Evolutionary conservation across 2,888 invertebrate genomes (phyloP).

Genomic region (Polyommatus iphigenia): DNA sequence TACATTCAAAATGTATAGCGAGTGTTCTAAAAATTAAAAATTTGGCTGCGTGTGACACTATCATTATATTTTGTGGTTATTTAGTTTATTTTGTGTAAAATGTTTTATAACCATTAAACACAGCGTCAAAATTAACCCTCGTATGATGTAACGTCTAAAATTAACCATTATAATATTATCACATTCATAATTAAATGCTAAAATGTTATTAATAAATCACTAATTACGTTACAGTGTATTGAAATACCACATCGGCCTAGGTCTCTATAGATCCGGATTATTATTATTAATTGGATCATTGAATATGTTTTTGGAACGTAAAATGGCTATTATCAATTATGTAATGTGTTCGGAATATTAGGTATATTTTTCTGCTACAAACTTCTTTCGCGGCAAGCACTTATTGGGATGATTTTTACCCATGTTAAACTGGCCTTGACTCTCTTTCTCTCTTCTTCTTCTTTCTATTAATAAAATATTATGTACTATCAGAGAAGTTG

Average conservation of each 20-base stretch:
- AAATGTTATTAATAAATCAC: neutral
- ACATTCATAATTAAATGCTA: conserved; percentile 1
- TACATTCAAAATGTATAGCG: too few relatives aligned
- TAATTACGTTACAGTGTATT: neutral
- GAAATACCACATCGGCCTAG: neutral
- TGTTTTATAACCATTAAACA: neutral
- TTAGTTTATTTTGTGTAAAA: too few relatives aligned
- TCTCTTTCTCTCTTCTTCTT: too few relatives aligned
- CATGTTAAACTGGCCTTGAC: too few relatives aligned
- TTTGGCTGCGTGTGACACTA: too few relatives aligned
- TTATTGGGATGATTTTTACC: too few relatives aligned
- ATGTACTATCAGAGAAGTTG: too few relatives aligned
- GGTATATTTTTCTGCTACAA: neutral
- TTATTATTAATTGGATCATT: neutral
- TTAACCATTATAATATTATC: neutral
- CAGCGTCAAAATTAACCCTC: neutral
- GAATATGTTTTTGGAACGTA: neutral
- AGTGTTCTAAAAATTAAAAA: too few relatives aligned
- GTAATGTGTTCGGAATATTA: neutral
- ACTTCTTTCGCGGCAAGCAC: too few relatives aligned
- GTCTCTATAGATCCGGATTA: neutral
- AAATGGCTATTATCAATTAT: neutral
- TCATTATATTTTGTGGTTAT: too few relatives aligned
- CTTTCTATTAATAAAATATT: too few relatives aligned
- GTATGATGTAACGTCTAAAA: neutral